Conservation (phyloP, 1,140 invertebrate species). For the Zaprionus davidi region DNA sequence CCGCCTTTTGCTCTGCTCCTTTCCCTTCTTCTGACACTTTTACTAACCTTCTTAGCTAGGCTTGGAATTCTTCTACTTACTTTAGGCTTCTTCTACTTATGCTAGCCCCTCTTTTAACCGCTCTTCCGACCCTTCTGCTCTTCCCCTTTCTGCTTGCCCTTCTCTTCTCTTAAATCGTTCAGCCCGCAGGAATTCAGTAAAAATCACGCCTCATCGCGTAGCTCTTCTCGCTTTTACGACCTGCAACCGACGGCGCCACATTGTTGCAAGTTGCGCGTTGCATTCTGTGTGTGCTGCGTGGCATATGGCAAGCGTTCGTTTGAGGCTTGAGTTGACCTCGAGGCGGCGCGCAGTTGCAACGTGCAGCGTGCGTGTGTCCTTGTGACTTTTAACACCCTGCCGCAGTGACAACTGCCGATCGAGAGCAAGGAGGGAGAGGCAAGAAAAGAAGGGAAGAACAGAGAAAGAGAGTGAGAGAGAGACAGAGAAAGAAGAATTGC, state of each 20-base stretch:
- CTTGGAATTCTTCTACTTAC: too few species aligned
- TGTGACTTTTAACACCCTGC: slow-evolving; percentile 77
- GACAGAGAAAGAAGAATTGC: slow-evolving; percentile 22
- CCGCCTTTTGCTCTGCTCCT: too few species aligned
- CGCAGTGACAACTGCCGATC: slow-evolving; percentile 48
- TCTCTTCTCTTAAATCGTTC: background rate
- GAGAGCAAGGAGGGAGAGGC: background rate
- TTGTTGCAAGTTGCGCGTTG: background rate
- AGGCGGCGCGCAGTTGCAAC: slow-evolving; percentile 18
- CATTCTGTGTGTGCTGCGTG: background rate
- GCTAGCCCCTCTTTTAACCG: too few species aligned
- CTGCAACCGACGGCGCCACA: slow-evolving; percentile 8
- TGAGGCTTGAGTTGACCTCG: slow-evolving; percentile 42
- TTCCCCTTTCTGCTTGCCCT: background rate
- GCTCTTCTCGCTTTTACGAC: slow-evolving; percentile 1
- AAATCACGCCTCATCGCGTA: slow-evolving; percentile 4
- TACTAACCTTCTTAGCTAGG: too few species aligned
- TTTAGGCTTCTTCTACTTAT: too few species aligned
- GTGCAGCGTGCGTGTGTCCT: slow-evolving; percentile 60
- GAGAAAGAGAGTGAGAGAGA: background rate
- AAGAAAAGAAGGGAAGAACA: background rate
- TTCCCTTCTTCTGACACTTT: too few species aligned
- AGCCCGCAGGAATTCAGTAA: slow-evolving; percentile 1
- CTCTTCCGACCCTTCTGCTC: background rate
- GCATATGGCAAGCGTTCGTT: background rate